These are phyloP conservation scores for Triops cancriformis DNA, from an alignment of 1,140 invertebrate genomes.

Conservation along the genomic window DNA sequence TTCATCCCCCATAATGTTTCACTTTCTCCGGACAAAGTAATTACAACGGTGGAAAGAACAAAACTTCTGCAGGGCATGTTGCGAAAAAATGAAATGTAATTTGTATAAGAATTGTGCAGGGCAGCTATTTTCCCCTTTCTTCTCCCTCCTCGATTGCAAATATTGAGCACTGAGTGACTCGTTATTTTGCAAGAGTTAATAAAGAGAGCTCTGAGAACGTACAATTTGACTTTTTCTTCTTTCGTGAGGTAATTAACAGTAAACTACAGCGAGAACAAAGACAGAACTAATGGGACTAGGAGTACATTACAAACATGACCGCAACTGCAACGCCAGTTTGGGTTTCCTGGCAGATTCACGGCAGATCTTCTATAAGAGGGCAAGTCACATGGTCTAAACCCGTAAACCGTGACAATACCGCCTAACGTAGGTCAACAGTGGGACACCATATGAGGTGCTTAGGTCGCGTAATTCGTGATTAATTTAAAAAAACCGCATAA, in stretches of 20 bases:
- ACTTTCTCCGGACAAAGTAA: background rate
- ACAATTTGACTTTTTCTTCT: background rate
- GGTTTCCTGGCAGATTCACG: no score
- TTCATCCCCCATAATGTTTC: background rate
- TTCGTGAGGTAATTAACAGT: background rate
- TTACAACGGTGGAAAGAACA: background rate
- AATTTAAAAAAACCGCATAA: no score
- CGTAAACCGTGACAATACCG: no score
- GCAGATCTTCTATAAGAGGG: no score
- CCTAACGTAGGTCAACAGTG: no score
- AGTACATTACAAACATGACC: background rate
- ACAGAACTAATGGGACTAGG: background rate
- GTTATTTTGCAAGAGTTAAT: conserved; percentile 9
- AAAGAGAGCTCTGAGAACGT: background rate
- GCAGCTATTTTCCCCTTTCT: background rate
- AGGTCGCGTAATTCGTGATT: no score
- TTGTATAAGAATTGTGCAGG: conserved; percentile 8
- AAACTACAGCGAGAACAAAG: background rate
- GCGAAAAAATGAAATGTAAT: background rate
- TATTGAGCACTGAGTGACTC: conserved; percentile 5
- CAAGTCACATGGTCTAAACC: no score
- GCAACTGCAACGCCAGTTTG: background rate
- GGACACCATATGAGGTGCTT: no score
- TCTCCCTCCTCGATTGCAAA: background rate
- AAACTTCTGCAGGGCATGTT: conserved; percentile 5